These are phyloP conservation scores for Rostratula benghalensis DNA, from an alignment of 2,113 vertebrate species.

Conservation along the genomic window DNA sequence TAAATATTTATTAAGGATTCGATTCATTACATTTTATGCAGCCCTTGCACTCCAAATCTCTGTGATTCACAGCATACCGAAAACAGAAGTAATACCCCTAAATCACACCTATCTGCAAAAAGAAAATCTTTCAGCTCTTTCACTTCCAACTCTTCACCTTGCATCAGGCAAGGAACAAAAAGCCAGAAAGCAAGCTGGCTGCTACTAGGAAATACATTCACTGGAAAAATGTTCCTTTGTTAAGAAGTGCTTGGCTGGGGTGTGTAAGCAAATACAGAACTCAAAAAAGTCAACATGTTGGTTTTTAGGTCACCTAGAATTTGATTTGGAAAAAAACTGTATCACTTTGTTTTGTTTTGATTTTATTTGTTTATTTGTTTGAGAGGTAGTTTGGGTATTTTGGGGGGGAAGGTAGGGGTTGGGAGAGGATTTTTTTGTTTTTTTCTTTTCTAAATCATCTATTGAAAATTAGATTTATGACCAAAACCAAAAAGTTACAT, in stretches of 20 bases:
- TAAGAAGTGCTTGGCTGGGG: neutral
- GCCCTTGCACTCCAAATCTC: neutral
- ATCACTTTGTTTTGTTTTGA: neutral
- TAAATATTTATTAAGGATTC: slow-evolving; percentile 58
- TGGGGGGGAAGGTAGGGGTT: too few species aligned
- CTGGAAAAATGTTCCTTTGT: slow-evolving; percentile 10
- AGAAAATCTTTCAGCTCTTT: slow-evolving; percentile 36
- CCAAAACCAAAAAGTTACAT: neutral
- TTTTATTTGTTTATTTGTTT: neutral
- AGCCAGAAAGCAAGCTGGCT: neutral
- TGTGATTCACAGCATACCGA: neutral
- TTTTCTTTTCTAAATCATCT: neutral
- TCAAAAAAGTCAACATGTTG: neutral
- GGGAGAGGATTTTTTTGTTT: neutral
- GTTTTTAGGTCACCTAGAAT: neutral
- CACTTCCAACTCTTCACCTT: slow-evolving; percentile 29
- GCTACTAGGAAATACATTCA: neutral
- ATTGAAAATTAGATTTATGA: neutral
- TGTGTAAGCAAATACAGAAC: neutral
- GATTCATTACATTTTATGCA: slow-evolving; percentile 37
- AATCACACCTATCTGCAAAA: slow-evolving; percentile 4
- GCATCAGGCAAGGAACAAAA: neutral
- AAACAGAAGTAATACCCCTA: slow-evolving; percentile 35
- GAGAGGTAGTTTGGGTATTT: too few species aligned
- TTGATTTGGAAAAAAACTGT: neutral